Conservation (phyloP, 2,888 invertebrate genomes). For the Tipula lateralis region DNA sequence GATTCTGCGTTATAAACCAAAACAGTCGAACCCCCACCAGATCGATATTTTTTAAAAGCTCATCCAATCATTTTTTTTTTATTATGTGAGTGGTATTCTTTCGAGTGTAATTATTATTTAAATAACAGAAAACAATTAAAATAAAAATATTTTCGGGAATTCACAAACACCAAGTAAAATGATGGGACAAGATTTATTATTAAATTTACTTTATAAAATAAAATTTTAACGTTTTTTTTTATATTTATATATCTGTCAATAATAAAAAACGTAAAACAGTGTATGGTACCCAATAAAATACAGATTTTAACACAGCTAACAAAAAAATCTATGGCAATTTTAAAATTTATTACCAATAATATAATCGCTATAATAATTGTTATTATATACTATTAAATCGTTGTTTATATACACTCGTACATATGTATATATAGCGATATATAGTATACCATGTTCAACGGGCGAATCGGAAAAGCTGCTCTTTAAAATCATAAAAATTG, state of each 20-base stretch:
- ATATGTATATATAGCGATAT: neutral
- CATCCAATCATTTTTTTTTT: neutral
- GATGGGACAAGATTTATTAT: neutral
- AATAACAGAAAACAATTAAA: neutral
- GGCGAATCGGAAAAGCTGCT: neutral
- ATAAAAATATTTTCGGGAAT: neutral
- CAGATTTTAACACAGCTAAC: neutral
- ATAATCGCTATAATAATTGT: conserved; percentile 19
- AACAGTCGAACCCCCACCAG: too few relatives aligned
- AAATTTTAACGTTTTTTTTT: neutral
- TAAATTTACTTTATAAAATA: neutral
- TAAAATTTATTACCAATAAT: conserved; percentile 19
- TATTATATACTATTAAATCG: neutral
- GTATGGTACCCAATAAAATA: neutral
- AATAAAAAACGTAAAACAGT: conserved; percentile 12
- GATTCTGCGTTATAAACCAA: too few relatives aligned
- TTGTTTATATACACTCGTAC: neutral
- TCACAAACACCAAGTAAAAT: neutral
- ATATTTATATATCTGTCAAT: conserved; percentile 12
- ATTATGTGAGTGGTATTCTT: neutral
- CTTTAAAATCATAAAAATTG: neutral
- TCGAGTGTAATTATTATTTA: neutral
- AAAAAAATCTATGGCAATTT: neutral
- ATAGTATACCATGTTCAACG: neutral
- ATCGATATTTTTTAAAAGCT: neutral